These are phyloP conservation scores for Petrocephalus sullivani DNA, from an alignment of 2,797 vertebrate genomes.

Conservation along the genomic window DNA sequence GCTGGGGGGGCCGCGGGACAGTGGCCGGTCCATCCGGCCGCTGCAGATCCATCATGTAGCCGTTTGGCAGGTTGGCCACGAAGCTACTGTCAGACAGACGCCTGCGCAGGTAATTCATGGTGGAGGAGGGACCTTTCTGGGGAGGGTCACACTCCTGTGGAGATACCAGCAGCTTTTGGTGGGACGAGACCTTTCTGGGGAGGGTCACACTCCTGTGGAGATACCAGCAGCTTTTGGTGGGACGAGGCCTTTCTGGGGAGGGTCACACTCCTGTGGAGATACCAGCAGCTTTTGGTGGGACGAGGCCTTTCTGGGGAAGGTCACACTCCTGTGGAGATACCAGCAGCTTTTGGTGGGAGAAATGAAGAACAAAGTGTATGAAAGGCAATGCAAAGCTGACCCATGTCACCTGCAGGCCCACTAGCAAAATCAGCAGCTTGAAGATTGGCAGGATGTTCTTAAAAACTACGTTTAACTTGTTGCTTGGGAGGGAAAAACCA, in stretches of 20 bases:
- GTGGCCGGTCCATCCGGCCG: constrained; percentile 77
- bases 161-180: neutral
- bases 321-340: constrained; percentile 3
- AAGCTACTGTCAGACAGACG: constrained; percentile 95
- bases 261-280: constrained; percentile 10
- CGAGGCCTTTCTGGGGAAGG: constrained; percentile 30
- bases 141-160: too few relatives aligned
- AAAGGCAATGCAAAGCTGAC: neutral
- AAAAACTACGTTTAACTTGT: neutral
- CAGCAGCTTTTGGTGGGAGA: neutral
- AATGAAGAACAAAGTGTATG: neutral
- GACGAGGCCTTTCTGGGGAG: constrained; percentile 34
- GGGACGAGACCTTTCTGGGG: constrained; percentile 33
- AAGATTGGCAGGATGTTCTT: neutral
- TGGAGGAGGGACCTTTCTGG: constrained; percentile 18
- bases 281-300: constrained; percentile 14
- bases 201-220: too few relatives aligned
- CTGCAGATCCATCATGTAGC: constrained; percentile 94
- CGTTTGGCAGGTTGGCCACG: constrained; percentile 89
- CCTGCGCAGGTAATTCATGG: constrained; percentile 93
- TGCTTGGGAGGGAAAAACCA: neutral
- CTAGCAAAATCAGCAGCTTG: neutral
- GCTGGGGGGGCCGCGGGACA: constrained; percentile 70
- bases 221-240: neutral
- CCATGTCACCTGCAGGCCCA: neutral